Percentiles rank a stretch among this genome's conserved stretches.
Evolutionary conservation across 2,888 invertebrate species (phyloP).

Genomic region (Meloe dianella): DNA sequence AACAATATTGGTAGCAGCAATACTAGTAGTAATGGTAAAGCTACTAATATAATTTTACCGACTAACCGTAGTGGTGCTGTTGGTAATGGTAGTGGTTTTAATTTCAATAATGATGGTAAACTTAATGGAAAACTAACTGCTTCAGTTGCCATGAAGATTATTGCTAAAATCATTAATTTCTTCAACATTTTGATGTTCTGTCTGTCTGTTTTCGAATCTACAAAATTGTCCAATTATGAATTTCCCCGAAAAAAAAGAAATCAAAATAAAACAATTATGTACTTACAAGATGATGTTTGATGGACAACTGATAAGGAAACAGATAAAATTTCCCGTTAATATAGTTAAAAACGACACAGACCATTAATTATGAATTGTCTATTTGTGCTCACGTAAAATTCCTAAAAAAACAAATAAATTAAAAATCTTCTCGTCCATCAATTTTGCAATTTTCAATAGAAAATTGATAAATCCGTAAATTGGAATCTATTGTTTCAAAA

Average conservation of each 20-base stretch:
- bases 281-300: background rate
- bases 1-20: background rate
- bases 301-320: background rate
- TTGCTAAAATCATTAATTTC: background rate
- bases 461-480: background rate
- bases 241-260: background rate
- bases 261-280: background rate
- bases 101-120: background rate
- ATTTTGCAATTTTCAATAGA: background rate
- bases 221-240: background rate
- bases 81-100: background rate
- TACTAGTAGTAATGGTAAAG: background rate
- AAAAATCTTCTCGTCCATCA: background rate
- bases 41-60: background rate
- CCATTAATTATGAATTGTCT: background rate
- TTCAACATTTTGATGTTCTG: background rate
- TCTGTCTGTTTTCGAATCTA: background rate
- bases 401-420: conserved; percentile 2
- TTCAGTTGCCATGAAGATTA: background rate
- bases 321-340: background rate
- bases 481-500: background rate
- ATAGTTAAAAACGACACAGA: background rate
- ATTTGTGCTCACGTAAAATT: background rate
- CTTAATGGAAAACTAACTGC: background rate
- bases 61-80: background rate